Evolutionary conservation across 1,140 invertebrate genomes (phyloP).

Genomic region (Neelides sp.): DNA sequence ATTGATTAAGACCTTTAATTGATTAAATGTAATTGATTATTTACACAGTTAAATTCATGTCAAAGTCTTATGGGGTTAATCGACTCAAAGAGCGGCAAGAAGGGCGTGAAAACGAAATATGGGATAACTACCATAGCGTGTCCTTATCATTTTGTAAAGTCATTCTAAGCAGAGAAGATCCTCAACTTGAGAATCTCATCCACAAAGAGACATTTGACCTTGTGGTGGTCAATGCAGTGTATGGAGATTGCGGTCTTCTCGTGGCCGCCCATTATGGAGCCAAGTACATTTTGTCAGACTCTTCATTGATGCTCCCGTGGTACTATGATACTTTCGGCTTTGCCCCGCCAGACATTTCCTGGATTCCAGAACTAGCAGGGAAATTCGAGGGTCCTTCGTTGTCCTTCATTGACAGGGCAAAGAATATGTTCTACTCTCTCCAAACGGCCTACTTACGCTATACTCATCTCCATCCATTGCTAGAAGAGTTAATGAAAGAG

Average conservation of each 20-base stretch:
- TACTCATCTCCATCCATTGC: neutral
- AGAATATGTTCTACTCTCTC: slow-evolving; percentile 5
- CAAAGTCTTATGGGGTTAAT: neutral
- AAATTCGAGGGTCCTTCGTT: slow-evolving; percentile 10
- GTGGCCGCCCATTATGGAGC: neutral
- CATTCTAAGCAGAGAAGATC: neutral
- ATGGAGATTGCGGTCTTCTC: slow-evolving; percentile 34
- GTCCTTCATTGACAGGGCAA: slow-evolving; percentile 8
- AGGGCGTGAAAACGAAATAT: slow-evolving; percentile 2
- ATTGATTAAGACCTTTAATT: no score
- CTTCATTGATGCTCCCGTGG: neutral
- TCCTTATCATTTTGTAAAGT: slow-evolving; percentile 7
- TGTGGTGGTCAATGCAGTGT: slow-evolving; percentile 10
- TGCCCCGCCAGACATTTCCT: neutral
- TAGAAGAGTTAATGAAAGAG: slow-evolving; percentile 7
- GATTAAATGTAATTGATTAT: no score
- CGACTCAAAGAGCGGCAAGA: neutral
- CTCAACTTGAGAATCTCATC: neutral
- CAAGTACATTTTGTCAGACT: neutral
- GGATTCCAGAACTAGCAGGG: neutral
- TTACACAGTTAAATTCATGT: no score
- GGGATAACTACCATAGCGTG: neutral
- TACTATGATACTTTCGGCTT: neutral
- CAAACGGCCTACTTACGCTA: neutral
- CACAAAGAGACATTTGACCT: slow-evolving; percentile 10